A percentile compares a stretch with the other conserved stretches of the same genome.
Conservation (phyloP, 1,140 invertebrate species). For the Eupeodes corollae region DNA sequence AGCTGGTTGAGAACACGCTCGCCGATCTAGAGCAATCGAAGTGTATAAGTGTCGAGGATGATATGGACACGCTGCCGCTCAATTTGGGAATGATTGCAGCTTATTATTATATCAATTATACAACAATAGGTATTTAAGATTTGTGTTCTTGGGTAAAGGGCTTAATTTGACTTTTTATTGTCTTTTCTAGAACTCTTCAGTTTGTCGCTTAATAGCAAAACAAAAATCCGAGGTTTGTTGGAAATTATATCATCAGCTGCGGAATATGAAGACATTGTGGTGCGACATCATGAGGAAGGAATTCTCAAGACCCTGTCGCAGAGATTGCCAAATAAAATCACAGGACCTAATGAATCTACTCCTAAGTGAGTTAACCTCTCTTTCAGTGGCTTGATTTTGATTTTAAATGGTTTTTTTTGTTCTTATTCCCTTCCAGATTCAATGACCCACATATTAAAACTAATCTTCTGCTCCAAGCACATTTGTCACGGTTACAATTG, state of each 20-base stretch:
- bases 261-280: slow-evolving; percentile 90
- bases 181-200: slow-evolving; percentile 79
- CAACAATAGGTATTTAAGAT: slow-evolving; percentile 70
- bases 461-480: slow-evolving; percentile 90
- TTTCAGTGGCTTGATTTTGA: background rate
- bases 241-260: slow-evolving; percentile 97
- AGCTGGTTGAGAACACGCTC: slow-evolving; percentile 93
- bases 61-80: slow-evolving; percentile 90
- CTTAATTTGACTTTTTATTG: slow-evolving; percentile 1
- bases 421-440: slow-evolving; percentile 50
- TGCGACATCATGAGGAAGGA: slow-evolving; percentile 89
- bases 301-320: slow-evolving; percentile 71
- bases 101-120: slow-evolving; percentile 99
- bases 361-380: slow-evolving; percentile 38
- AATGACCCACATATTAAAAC: slow-evolving; percentile 97
- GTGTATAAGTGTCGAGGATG: slow-evolving; percentile 96
- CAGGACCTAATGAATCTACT: slow-evolving; percentile 42
- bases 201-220: slow-evolving; percentile 91
- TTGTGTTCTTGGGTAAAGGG: background rate
- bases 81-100: slow-evolving; percentile 99
- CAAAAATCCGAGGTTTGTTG: slow-evolving; percentile 89
- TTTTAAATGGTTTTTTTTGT: background rate
- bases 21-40: slow-evolving; percentile 94
- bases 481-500: slow-evolving; percentile 86
- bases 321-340: slow-evolving; percentile 68